Conservation (phyloP, 2,797 vertebrate genomes). For the Enteromius trimaculatus region DNA sequence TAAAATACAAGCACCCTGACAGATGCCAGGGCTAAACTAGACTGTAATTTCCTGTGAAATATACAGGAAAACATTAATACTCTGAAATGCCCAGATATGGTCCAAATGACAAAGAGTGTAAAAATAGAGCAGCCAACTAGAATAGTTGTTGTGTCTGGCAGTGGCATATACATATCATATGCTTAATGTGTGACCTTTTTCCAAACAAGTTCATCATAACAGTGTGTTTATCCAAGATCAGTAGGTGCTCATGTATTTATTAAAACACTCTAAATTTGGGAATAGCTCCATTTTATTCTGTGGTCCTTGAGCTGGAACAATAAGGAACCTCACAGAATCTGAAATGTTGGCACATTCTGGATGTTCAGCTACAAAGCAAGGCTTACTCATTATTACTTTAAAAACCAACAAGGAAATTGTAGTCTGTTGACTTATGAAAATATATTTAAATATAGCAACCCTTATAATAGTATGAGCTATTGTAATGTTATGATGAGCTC, state of each 20-base stretch:
- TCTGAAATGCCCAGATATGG: neutral
- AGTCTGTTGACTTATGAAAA: neutral
- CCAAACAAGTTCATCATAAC: slow-evolving; percentile 20
- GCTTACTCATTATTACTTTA: neutral
- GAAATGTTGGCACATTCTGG: neutral
- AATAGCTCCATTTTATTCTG: neutral
- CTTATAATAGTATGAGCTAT: neutral
- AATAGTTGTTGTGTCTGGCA: neutral
- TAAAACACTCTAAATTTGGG: neutral
- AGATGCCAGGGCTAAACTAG: slow-evolving; percentile 18
- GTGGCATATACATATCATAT: neutral
- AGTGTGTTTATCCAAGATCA: neutral
- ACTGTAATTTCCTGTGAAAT: slow-evolving; percentile 17
- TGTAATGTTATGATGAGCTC: neutral
- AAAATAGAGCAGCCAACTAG: neutral
- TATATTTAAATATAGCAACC: neutral
- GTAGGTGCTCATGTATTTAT: neutral
- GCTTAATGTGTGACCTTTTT: neutral
- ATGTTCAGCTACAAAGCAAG: neutral
- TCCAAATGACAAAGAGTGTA: slow-evolving; percentile 2
- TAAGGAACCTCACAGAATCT: neutral
- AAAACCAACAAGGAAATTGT: neutral
- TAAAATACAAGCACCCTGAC: slow-evolving; percentile 26
- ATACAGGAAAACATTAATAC: neutral
- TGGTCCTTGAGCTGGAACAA: neutral